Evolutionary conservation across 2,888 invertebrate genomes (phyloP).

Genomic region (Rhimphoctona megacephalus): DNA sequence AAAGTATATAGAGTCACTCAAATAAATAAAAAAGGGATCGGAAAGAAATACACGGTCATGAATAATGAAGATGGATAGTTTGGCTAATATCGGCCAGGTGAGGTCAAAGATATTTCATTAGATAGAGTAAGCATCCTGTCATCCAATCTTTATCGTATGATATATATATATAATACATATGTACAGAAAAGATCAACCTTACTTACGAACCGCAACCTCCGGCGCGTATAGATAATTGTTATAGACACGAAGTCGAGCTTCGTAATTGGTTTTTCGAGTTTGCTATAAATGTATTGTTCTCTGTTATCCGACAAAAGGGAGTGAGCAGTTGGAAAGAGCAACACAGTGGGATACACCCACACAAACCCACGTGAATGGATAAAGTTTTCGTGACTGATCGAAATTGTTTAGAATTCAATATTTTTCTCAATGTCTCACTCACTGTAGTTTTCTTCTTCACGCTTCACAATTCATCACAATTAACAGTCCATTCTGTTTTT

Average conservation of each 20-base stretch:
- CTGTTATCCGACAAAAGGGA: constrained; percentile 12
- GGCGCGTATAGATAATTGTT: constrained; percentile 10
- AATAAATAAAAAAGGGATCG: constrained; percentile 46
- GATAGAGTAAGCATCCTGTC: constrained; percentile 54
- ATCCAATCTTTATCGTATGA: constrained; percentile 37
- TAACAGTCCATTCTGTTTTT: neutral
- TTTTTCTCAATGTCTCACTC: constrained; percentile 16
- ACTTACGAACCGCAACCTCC: constrained; percentile 34
- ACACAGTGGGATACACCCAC: neutral
- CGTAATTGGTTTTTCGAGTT: constrained; percentile 56
- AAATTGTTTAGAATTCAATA: neutral
- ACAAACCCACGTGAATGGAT: constrained; percentile 7
- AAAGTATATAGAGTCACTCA: constrained; percentile 36
- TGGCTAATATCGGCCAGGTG: constrained; percentile 13
- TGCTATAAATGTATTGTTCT: constrained; percentile 28
- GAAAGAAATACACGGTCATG: neutral
- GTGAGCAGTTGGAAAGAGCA: neutral
- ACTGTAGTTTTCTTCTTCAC: neutral
- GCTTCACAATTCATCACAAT: neutral
- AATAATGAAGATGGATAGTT: constrained; percentile 30
- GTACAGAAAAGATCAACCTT: constrained; percentile 29
- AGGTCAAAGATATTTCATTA: constrained; percentile 62
- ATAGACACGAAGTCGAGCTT: constrained; percentile 23
- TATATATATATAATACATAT: neutral
- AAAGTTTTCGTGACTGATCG: neutral